phyloP scores from a whole-genome alignment of 2,888 invertebrate species.

The Saturnia pavonia region DNA sequence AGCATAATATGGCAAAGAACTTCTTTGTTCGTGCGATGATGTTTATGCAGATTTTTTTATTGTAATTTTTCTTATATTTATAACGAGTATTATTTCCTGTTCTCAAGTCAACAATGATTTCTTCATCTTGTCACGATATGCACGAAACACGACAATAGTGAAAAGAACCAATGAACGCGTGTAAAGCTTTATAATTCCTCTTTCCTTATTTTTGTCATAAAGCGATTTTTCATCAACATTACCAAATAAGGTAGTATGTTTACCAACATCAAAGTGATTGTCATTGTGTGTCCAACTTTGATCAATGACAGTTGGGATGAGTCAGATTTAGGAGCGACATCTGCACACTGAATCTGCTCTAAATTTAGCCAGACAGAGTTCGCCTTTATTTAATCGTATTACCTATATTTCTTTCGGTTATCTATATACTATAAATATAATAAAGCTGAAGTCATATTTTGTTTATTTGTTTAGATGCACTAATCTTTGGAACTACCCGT shows the following conservation, averaged over 20 bases:
- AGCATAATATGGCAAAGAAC: too few relatives aligned
- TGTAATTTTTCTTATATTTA: background rate
- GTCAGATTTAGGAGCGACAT: conserved; percentile 49
- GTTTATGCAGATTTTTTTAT: too few relatives aligned
- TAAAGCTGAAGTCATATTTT: too few relatives aligned
- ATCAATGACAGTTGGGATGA: conserved; percentile 48
- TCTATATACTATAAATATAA: too few relatives aligned
- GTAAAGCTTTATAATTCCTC: background rate
- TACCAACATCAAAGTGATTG: conserved; percentile 24
- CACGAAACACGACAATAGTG: background rate
- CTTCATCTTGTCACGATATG: background rate
- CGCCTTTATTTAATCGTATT: conserved; percentile 40
- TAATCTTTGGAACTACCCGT: too few relatives aligned
- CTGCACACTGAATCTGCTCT: conserved; percentile 53
- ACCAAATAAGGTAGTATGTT: conserved; percentile 13
- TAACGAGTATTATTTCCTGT: background rate
- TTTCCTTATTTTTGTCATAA: background rate
- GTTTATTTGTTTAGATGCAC: too few relatives aligned
- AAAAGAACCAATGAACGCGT: background rate
- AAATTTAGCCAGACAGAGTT: conserved; percentile 57
- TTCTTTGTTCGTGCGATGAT: too few relatives aligned
- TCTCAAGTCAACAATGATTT: background rate
- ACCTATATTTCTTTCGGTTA: background rate
- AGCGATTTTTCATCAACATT: background rate
- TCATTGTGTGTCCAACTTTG: conserved; percentile 34